Percentiles rank a stretch among this genome's conserved stretches.
Conservation (phyloP, 2,113 vertebrate genomes). For the Rhinopomastus cyanomelas region DNA sequence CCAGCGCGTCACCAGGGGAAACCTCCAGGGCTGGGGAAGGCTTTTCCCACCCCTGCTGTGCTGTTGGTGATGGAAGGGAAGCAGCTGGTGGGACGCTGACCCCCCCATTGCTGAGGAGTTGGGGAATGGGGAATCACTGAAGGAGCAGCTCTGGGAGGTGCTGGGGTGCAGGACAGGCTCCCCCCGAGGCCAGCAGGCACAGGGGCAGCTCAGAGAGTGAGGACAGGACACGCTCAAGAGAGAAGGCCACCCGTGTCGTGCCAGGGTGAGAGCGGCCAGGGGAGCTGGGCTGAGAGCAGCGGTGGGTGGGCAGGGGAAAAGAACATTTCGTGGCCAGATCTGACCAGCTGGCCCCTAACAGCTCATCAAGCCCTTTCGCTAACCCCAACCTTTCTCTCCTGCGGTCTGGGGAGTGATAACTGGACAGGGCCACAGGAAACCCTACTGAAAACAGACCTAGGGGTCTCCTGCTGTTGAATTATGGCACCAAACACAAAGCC, state of each 20-base stretch:
- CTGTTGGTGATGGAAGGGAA: not conserved
- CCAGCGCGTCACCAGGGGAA: not conserved
- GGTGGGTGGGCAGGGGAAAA: not conserved
- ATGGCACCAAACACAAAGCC: not conserved
- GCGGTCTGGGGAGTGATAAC: not conserved
- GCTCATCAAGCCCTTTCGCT: not conserved
- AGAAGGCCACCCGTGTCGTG: not conserved
- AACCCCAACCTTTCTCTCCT: no score
- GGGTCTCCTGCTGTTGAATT: no score
- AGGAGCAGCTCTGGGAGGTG: not conserved
- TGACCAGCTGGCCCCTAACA: not conserved
- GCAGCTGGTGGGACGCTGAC: accelerated
- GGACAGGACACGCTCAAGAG: not conserved
- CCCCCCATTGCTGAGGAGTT: accelerated
- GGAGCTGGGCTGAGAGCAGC: not conserved
- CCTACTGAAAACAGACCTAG: no score
- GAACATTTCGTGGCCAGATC: not conserved
- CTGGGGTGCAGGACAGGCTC: not conserved
- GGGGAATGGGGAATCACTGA: no score
- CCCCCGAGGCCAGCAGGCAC: accelerated
- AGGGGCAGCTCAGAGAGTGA: not conserved
- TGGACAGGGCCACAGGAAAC: not conserved
- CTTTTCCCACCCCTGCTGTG: not conserved
- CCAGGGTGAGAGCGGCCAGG: not conserved
- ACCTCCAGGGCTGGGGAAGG: not conserved